These are phyloP conservation scores for Sturnus vulgaris DNA, from an alignment of 2,113 vertebrate genomes.

Conservation along the genomic window DNA sequence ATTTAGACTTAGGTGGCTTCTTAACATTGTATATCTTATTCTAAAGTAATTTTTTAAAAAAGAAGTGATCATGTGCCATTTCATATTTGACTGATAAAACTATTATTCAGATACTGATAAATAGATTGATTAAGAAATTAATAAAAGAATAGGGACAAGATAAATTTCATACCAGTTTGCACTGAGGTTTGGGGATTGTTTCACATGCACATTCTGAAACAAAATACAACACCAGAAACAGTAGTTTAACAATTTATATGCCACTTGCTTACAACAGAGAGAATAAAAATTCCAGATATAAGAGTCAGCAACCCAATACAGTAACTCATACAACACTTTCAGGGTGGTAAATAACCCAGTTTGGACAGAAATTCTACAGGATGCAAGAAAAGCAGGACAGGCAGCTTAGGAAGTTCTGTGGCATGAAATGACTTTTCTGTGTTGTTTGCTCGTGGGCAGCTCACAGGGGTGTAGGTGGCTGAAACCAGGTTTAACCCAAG, in stretches of 20 bases:
- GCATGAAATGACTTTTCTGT: not conserved
- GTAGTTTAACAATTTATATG: not conserved
- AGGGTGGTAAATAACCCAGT: not conserved
- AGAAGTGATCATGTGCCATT: not conserved
- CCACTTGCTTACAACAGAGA: not conserved
- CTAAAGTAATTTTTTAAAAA: not conserved
- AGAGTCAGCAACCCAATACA: not conserved
- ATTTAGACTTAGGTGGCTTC: not conserved
- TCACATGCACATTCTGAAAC: constrained; percentile 90
- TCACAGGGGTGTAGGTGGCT: not conserved
- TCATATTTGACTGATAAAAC: not conserved
- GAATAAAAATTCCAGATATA: not conserved
- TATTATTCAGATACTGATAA: not conserved
- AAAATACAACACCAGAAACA: constrained; percentile 42
- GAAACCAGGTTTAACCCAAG: not conserved
- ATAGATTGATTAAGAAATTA: not conserved
- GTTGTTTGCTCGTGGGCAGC: not conserved
- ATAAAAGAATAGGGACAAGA: not conserved
- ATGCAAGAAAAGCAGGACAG: not conserved
- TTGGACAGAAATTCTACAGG: not conserved
- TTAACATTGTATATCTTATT: not conserved
- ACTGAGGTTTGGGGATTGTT: constrained; percentile 81
- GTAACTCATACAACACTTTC: not conserved
- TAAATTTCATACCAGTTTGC: constrained; percentile 81
- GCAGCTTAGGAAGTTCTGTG: not conserved